phyloP scores from a whole-genome alignment of 2,797 vertebrate species.

The Avahi laniger region DNA sequence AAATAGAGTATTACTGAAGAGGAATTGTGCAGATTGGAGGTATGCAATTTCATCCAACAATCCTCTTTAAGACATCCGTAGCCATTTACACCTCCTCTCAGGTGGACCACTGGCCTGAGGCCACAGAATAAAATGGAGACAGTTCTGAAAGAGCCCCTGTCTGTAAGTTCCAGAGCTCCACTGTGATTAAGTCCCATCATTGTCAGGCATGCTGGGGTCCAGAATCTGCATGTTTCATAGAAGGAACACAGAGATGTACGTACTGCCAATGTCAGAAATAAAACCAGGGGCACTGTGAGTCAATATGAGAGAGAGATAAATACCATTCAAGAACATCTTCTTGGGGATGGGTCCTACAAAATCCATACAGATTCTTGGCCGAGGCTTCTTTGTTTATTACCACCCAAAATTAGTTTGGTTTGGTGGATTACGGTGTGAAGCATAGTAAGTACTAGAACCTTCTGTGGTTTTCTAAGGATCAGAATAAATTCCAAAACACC shows the following conservation, averaged over 20 bases:
- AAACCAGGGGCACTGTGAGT: not conserved
- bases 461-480: slow-evolving; percentile 48
- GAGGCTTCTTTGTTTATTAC: slow-evolving; percentile 21
- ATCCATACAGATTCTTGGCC: not conserved
- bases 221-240: not conserved
- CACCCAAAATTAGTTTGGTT: slow-evolving; percentile 34
- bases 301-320: not conserved
- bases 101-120: not conserved
- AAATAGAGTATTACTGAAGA: not conserved
- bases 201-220: not conserved
- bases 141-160: not conserved
- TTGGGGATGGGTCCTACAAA: not conserved
- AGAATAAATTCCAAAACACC: slow-evolving; percentile 35
- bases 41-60: not conserved
- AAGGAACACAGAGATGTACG: not conserved
- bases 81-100: not conserved
- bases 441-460: not conserved
- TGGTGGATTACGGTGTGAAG: not conserved
- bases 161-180: not conserved
- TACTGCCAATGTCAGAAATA: not conserved
- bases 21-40: not conserved
- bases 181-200: not conserved
- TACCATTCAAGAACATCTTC: not conserved
- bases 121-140: not conserved
- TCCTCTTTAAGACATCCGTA: not conserved